These are phyloP conservation scores for Myotis lucifugus DNA, from an alignment of 2,113 vertebrate genomes.

Conservation along the genomic window DNA sequence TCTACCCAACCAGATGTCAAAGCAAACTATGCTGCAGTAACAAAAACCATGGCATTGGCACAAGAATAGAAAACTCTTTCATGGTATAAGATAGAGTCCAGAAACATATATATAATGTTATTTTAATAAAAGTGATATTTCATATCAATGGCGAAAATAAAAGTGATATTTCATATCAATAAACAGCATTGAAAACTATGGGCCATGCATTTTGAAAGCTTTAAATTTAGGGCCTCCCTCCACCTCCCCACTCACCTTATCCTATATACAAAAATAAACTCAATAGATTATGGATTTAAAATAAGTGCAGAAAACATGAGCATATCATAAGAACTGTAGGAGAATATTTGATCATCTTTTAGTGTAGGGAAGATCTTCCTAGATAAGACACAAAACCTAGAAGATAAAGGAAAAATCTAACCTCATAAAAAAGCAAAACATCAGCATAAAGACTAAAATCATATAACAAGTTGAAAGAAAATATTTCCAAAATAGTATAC, in stretches of 20 bases:
- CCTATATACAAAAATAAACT: background rate
- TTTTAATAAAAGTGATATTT: conserved; percentile 40
- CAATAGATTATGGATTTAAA: background rate
- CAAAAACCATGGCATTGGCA: background rate
- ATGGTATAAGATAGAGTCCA: background rate
- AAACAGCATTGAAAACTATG: conserved; percentile 16
- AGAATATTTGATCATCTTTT: background rate
- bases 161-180: background rate
- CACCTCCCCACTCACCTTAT: background rate
- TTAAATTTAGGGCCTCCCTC: background rate
- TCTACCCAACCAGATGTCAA: background rate
- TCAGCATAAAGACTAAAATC: background rate
- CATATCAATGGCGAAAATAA: background rate
- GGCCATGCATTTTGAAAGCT: background rate
- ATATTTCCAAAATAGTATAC: background rate
- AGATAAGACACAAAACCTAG: background rate
- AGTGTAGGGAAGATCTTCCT: background rate
- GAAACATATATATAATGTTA: background rate
- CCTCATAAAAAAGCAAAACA: background rate
- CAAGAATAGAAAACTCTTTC: background rate
- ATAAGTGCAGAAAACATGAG: background rate
- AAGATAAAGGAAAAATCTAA: background rate
- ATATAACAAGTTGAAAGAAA: background rate
- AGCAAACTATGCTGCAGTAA: background rate
- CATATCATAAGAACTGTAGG: background rate